Evolutionary conservation across 2,113 vertebrate genomes (phyloP).

Genomic region (Narcine bancroftii): DNA sequence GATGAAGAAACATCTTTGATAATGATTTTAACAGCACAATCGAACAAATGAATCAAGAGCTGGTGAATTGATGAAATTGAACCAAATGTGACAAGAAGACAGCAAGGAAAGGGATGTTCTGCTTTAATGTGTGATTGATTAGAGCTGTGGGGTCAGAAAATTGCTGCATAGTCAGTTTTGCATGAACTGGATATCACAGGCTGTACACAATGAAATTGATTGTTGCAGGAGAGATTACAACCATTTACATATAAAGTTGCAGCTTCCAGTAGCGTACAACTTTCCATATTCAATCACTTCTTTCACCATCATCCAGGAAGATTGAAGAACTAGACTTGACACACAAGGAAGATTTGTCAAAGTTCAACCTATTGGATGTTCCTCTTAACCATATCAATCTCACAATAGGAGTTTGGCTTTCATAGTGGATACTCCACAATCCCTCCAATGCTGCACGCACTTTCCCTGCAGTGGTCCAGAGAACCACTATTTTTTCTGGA

Average conservation of each 20-base stretch:
- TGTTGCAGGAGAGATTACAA: neutral
- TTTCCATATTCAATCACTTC: neutral
- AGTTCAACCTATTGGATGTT: slow-evolving; percentile 38
- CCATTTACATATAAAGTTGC: slow-evolving; percentile 6
- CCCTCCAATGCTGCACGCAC: neutral
- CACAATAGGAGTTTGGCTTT: neutral
- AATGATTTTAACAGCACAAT: neutral
- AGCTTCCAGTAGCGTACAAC: slow-evolving; percentile 15
- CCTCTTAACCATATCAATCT: neutral
- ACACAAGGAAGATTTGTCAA: slow-evolving; percentile 26
- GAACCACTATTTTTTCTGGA: too few species aligned
- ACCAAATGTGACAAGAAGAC: slow-evolving; percentile 3
- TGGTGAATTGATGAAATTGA: slow-evolving; percentile 32
- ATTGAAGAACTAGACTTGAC: neutral
- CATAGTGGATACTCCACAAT: too few species aligned
- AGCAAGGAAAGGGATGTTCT: neutral
- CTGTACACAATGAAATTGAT: neutral
- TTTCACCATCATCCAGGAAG: neutral
- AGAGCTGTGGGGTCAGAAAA: neutral
- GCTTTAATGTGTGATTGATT: neutral
- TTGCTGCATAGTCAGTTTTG: slow-evolving; percentile 14
- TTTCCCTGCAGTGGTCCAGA: too few species aligned
- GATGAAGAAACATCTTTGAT: neutral
- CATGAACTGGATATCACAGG: neutral
- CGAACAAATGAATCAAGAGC: slow-evolving; percentile 4